Conservation (phyloP, 2,797 vertebrate species). For the Avahi laniger region DNA sequence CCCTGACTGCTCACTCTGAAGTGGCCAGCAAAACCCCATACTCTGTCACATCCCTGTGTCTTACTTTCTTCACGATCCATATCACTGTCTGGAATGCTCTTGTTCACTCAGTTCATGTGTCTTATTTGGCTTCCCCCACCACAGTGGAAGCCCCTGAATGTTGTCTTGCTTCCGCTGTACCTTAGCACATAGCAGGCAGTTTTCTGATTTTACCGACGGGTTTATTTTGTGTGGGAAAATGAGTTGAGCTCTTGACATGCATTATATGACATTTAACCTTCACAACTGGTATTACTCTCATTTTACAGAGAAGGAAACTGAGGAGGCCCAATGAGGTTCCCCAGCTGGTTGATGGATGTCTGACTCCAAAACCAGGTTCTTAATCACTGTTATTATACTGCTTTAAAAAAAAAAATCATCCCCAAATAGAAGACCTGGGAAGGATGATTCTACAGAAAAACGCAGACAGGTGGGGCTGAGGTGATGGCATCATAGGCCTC, state of each 20-base stretch:
- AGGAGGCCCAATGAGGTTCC: background rate
- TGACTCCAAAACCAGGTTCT: background rate
- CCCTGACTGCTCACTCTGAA: background rate
- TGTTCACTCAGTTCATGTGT: background rate
- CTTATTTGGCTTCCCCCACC: background rate
- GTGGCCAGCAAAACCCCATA: too few species aligned
- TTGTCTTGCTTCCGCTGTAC: background rate
- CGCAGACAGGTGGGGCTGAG: background rate
- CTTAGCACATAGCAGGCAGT: background rate
- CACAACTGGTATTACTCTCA: background rate
- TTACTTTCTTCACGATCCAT: background rate
- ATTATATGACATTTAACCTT: background rate
- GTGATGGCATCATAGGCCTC: background rate
- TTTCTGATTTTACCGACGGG: background rate
- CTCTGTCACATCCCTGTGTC: too few species aligned
- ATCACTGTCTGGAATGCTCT: background rate
- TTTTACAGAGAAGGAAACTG: conserved; percentile 7
- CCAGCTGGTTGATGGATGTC: background rate
- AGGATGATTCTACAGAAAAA: background rate
- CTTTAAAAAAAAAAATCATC: background rate
- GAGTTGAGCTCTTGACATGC: background rate
- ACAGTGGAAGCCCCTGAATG: background rate
- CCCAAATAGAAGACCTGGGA: background rate
- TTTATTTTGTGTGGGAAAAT: background rate
- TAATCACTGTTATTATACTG: background rate